Percentiles rank a stretch among this genome's conserved stretches.
Evolutionary conservation across 1,140 invertebrate species (phyloP).

Genomic region (Subanguina moxae): DNA sequence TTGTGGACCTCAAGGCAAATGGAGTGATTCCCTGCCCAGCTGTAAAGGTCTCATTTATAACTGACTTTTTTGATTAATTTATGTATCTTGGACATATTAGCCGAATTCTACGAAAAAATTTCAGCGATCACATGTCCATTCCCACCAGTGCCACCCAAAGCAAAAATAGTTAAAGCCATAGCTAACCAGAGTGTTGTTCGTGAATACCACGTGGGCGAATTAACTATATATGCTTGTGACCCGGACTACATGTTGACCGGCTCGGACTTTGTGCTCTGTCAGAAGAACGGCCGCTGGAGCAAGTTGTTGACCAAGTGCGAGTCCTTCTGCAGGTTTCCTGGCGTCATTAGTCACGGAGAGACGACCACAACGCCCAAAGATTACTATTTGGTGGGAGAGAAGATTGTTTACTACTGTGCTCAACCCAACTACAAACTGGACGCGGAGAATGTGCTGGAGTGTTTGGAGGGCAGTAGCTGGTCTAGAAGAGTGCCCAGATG

Average conservation of each 20-base stretch:
- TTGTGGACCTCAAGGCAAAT: conserved; percentile 33
- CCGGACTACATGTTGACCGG: conserved; percentile 38
- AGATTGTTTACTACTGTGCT: conserved; percentile 42
- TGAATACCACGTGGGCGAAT: conserved; percentile 28
- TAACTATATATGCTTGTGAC: conserved; percentile 35
- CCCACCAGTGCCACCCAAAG: conserved; percentile 27
- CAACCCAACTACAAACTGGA: conserved; percentile 19
- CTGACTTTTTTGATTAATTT: conserved; percentile 7
- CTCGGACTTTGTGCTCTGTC: conserved; percentile 47
- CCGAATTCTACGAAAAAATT: background rate
- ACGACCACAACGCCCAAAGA: conserved; percentile 36
- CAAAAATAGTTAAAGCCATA: conserved; percentile 7
- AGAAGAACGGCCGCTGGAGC: conserved; percentile 37
- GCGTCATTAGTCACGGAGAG: conserved; percentile 20
- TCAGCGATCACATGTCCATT: conserved; percentile 29
- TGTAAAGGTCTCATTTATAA: conserved; percentile 36
- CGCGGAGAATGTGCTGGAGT: conserved; percentile 43
- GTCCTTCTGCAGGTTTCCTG: conserved; percentile 38
- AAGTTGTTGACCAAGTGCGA: conserved; percentile 28
- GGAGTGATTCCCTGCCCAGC: conserved; percentile 24
- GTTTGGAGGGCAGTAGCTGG: conserved; percentile 31
- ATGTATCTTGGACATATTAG: too few species aligned
- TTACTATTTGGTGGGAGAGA: conserved; percentile 33
- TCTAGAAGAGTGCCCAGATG: conserved; percentile 23
- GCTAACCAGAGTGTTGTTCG: background rate